Evolutionary conservation across 2,113 vertebrate genomes (phyloP), one percentile per base, ranked within the genome.

Genomic region (Pelecanus crispus): DNA sequence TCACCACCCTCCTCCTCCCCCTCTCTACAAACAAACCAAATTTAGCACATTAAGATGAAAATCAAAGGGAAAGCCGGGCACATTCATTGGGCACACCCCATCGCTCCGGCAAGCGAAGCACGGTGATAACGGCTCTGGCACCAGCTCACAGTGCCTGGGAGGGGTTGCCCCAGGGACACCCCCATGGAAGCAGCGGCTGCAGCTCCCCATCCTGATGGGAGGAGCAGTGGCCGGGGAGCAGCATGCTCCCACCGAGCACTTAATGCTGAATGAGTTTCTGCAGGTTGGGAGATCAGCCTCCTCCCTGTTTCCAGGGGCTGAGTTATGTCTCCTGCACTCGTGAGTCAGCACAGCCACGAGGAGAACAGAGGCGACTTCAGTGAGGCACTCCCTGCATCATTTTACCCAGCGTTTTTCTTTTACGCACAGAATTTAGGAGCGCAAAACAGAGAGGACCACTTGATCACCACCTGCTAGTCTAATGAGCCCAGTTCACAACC

Each of bases 41-140:
- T 95, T 85, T 81, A 94, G 80, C 80, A 55, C 66, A 49, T 85
- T 82, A 68, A 88, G 88, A 91, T 70, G 56, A 92, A 95, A 92
- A 92, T 29, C 71, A 63, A 80, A 71, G 65, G 71, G 74, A 83
- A 85, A 89, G 86, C 63, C 6, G 3, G 62, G 71, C 14, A 2
- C 17, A 1, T 65, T 93, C 88, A 70, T 2, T 44, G 31, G 56
- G 81, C 63, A 62, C 67, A 55, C 49, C 70, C 67, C 85, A 58
- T 55, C 2, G 0, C 77, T 92, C 70, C 2, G 1, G 32, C 68
- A 65, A 67, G 38, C 2, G 2, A 88, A 84, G 66, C 14, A 38
- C 0, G 0, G 66, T 9, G n/a, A 31, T 32, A 16, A 56, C 1
- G 0, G 29, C 68, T 66, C 21, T 2, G 47, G 53, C 70, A n/a